These are phyloP conservation scores for Empidonax traillii DNA, from an alignment of 2,113 vertebrate genomes.

Conservation along the genomic window DNA sequence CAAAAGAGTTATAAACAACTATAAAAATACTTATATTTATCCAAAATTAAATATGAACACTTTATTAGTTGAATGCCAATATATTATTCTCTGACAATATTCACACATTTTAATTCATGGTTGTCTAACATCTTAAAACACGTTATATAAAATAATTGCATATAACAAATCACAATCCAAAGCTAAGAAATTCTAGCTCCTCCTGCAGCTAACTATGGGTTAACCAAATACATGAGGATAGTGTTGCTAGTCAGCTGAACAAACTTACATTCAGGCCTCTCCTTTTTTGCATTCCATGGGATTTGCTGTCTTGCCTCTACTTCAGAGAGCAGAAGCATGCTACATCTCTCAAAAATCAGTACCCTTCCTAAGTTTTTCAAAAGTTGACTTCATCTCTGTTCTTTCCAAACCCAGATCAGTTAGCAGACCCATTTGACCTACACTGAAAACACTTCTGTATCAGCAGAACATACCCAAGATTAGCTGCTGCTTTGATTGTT, in stretches of 20 bases:
- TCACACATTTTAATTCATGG: constrained; percentile 19
- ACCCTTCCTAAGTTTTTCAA: not conserved
- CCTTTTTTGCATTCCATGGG: not conserved
- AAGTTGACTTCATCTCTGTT: not conserved
- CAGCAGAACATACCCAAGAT: not conserved
- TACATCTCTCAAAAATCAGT: not conserved
- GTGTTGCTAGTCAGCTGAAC: not conserved
- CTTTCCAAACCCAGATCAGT: not conserved
- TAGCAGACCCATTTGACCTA: not conserved
- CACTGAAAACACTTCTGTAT: not conserved
- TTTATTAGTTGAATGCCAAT: constrained; percentile 64
- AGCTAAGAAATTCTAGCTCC: not conserved
- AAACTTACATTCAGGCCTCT: not conserved
- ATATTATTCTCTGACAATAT: constrained; percentile 67
- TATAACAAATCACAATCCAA: not conserved
- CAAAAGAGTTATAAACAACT: constrained; percentile 52
- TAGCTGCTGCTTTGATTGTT: not conserved
- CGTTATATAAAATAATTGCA: constrained; percentile 12
- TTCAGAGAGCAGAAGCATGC: not conserved
- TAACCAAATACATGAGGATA: not conserved
- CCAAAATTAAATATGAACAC: constrained; percentile 63
- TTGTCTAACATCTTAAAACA: constrained; percentile 23
- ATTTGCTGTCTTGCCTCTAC: not conserved
- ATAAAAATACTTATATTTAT: constrained; percentile 65
- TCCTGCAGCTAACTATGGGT: not conserved